Evolutionary conservation across 2,888 invertebrate species (phyloP).

Genomic region (Eupithecia dodoneata): DNA sequence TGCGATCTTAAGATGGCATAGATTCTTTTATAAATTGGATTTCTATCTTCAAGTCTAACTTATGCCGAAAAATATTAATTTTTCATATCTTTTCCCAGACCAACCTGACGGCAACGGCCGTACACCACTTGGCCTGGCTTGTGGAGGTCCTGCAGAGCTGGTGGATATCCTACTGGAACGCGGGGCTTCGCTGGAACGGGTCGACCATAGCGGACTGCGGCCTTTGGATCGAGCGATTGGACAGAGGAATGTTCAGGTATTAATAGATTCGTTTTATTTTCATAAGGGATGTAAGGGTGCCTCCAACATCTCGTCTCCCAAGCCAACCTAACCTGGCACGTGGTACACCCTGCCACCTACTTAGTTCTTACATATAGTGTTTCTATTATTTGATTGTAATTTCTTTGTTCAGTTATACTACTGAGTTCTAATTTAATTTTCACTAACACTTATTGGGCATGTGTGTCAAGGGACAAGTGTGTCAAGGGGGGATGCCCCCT

Average conservation of each 20-base stretch:
- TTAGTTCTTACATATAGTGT: too few relatives aligned
- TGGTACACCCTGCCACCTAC: too few relatives aligned
- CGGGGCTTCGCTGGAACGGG: slow-evolving; percentile 95
- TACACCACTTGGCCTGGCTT: slow-evolving; percentile 95
- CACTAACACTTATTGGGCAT: not conserved
- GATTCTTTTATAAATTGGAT: too few relatives aligned
- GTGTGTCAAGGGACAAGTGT: too few relatives aligned
- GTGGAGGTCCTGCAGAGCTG: slow-evolving; percentile 87
- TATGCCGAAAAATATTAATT: too few relatives aligned
- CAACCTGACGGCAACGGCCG: slow-evolving; percentile 94
- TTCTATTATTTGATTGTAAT: too few relatives aligned
- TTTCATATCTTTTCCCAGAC: slow-evolving; percentile 52
- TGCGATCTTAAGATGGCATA: too few relatives aligned
- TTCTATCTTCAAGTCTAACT: too few relatives aligned
- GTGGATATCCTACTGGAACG: slow-evolving; percentile 94
- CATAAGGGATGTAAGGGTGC: too few relatives aligned
- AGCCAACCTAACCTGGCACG: too few relatives aligned
- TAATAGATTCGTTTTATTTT: slow-evolving; percentile 40
- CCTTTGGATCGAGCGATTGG: slow-evolving; percentile 97
- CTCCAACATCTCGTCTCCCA: too few relatives aligned
- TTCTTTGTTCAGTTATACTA: not conserved
- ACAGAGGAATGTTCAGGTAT: slow-evolving; percentile 91
- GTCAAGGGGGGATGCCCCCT: too few relatives aligned
- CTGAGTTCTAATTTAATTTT: not conserved
- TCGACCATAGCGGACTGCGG: slow-evolving; percentile 95